phyloP scores from a whole-genome alignment of 2,797 vertebrate species.

The Hippoglossus hippoglossus region DNA sequence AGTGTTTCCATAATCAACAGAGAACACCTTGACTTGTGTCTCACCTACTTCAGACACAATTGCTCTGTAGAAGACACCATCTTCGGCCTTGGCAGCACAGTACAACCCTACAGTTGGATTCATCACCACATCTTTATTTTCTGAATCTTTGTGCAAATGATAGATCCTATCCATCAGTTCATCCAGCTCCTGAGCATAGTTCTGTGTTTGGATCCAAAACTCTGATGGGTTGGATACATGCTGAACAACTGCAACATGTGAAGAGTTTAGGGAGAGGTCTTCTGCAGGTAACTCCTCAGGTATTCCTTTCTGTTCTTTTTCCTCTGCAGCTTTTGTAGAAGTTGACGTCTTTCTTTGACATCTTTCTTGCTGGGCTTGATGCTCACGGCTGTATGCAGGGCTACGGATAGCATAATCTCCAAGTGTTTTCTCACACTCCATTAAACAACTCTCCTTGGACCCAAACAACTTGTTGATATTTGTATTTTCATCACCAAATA shows the following conservation, averaged over 20 bases:
- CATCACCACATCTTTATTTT: slow-evolving; percentile 69
- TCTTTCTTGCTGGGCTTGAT: slow-evolving; percentile 19
- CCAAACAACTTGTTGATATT: slow-evolving; percentile 89
- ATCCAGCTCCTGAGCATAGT: slow-evolving; percentile 79
- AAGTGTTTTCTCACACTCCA: slow-evolving; percentile 63
- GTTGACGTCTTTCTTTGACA: slow-evolving; percentile 13
- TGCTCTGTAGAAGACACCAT: slow-evolving; percentile 88
- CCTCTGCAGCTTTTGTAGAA: slow-evolving; percentile 21
- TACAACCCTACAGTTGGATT: slow-evolving; percentile 83
- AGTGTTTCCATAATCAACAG: slow-evolving; percentile 88
- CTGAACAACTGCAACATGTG: slow-evolving; percentile 82
- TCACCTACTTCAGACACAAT: slow-evolving; percentile 78
- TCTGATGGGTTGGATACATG: slow-evolving; percentile 85
- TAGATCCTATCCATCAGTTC: slow-evolving; percentile 83
- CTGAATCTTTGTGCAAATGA: slow-evolving; percentile 82
- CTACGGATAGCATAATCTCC: slow-evolving; percentile 52
- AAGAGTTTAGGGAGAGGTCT: slow-evolving; percentile 69
- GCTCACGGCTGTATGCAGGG: slow-evolving; percentile 18
- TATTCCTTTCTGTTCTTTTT: slow-evolving; percentile 13
- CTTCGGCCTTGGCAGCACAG: slow-evolving; percentile 87
- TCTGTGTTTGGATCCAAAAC: slow-evolving; percentile 91
- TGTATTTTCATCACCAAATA: slow-evolving; percentile 87
- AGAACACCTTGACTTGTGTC: slow-evolving; percentile 78
- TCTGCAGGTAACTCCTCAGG: slow-evolving; percentile 52
- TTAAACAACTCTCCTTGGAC: slow-evolving; percentile 69